Base-by-base conservation (phyloP, 2,113 vertebrate genomes). In the Esox niger region DNA sequence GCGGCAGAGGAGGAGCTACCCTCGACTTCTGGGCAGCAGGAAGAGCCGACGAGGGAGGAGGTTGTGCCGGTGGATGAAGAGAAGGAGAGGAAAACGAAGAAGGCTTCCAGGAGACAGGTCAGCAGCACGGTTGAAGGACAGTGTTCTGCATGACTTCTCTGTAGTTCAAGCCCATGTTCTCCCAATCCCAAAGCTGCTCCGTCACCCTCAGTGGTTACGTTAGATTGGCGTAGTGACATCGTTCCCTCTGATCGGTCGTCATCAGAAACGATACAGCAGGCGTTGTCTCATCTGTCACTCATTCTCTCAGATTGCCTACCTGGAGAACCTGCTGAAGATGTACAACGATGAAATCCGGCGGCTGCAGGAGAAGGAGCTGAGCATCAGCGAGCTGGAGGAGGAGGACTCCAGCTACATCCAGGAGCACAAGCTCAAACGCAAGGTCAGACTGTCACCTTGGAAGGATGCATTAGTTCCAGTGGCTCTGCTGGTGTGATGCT, bases 391-490 rank as follows among this genome's bases (percentile, higher is more conserved):
- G 35, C 0, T 98, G 78, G 89, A 76, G 10, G 72, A 89, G 0
- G 93, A 94, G 8, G 93, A 96, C 75, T 98, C 94, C 0, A 49
- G 82, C 0, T 95, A 96, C 81, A 86, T 98, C 69, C 95, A 97
- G 88, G 95, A 98, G 80, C 90, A 94, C 55, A 91, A 91, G n/a
- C 86, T 98, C 4, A 98, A 98, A 75, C 88, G 92, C 60, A 95
- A 94, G 78, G 91, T 91, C 6, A 69, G 68, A n/a, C n/a, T n/a
- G n/a, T n/a, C n/a, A n/a, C n/a, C 30, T 60, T 1, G 21, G 20
- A 0, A 3, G 17, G 38, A 15, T 15, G 3, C 17, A 43, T 43
- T 43, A 15, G 38, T 43, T 43, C 38, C 38, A 43, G 17, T 43
- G 38, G 38, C 38, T 43, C 38, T 15, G 38, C 5, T 17, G 13